phyloP scores from a whole-genome alignment of 2,797 vertebrate species.

The Neoniphon sammara region DNA sequence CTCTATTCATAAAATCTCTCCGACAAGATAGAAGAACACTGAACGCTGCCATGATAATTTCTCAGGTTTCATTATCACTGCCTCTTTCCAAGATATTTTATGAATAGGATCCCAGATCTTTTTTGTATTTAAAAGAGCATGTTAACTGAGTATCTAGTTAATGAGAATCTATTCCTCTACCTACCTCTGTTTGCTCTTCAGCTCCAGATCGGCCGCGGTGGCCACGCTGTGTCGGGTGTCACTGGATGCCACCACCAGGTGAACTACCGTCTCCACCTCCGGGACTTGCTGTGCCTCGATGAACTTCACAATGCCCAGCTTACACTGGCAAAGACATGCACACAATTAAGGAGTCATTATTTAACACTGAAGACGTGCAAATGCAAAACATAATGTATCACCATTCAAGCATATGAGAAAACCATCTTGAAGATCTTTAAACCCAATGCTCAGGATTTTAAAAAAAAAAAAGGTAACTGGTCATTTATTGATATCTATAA shows the following conservation, averaged over 20 bases:
- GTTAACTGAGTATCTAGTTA: too few relatives aligned
- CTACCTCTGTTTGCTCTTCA: constrained; percentile 96
- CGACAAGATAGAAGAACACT: background rate
- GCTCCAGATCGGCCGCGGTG: constrained; percentile 95
- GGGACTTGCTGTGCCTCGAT: constrained; percentile 96
- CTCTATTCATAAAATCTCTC: background rate
- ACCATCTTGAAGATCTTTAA: background rate
- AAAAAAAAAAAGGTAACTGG: background rate
- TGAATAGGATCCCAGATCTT: background rate
- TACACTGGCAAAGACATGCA: constrained; percentile 85
- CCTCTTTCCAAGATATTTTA: background rate
- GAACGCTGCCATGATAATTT: background rate
- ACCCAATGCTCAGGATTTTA: background rate
- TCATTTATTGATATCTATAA: background rate
- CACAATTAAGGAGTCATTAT: background rate
- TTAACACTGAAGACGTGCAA: background rate
- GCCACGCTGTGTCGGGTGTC: constrained; percentile 97
- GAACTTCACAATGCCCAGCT: constrained; percentile 97
- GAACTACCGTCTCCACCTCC: constrained; percentile 95
- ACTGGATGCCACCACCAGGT: constrained; percentile 96
- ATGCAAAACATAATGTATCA: background rate
- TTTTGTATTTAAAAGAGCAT: too few relatives aligned
- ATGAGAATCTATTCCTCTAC: constrained; percentile 44
- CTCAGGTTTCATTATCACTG: background rate
- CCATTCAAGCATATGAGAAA: background rate